Evolutionary conservation across 2,888 invertebrate species (phyloP).

Genomic region (Coleophora deauratella): DNA sequence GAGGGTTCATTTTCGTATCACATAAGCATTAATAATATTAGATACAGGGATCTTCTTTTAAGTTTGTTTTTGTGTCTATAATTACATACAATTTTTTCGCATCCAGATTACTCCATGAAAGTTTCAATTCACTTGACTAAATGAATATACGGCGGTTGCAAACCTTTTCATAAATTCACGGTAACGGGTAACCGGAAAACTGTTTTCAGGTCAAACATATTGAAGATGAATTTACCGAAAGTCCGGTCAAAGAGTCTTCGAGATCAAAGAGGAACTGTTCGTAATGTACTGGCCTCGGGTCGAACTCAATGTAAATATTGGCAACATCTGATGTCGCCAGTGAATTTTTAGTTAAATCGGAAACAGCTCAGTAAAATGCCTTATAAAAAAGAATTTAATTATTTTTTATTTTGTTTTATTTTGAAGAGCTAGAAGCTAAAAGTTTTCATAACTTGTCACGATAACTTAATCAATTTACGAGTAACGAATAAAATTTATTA

Average conservation of each 20-base stretch:
- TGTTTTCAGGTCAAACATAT: slow-evolving; percentile 32
- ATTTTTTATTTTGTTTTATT: too few relatives aligned
- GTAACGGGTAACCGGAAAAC: slow-evolving; percentile 21
- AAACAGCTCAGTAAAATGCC: not conserved
- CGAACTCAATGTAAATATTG: slow-evolving; percentile 36
- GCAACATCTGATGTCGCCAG: slow-evolving; percentile 19
- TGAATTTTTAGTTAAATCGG: slow-evolving; percentile 22
- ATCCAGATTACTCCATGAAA: not conserved
- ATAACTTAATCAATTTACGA: too few relatives aligned
- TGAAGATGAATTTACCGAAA: slow-evolving; percentile 36
- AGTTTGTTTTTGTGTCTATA: too few relatives aligned
- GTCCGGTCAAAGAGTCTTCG: slow-evolving; percentile 37
- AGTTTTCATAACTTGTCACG: too few relatives aligned
- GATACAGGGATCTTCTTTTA: too few relatives aligned
- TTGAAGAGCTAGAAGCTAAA: too few relatives aligned
- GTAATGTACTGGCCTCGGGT: slow-evolving; percentile 24
- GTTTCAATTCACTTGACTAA: slow-evolving; percentile 8
- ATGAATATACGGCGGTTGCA: slow-evolving; percentile 1
- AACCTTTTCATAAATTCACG: not conserved
- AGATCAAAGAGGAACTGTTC: slow-evolving; percentile 33
- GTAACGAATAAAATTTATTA: not conserved
- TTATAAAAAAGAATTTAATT: too few relatives aligned
- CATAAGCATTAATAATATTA: too few relatives aligned
- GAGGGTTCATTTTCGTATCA: too few relatives aligned
- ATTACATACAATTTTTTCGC: too few relatives aligned